Evolutionary conservation across 2,113 vertebrate genomes (phyloP).

Genomic region (Ceratotherium simum): DNA sequence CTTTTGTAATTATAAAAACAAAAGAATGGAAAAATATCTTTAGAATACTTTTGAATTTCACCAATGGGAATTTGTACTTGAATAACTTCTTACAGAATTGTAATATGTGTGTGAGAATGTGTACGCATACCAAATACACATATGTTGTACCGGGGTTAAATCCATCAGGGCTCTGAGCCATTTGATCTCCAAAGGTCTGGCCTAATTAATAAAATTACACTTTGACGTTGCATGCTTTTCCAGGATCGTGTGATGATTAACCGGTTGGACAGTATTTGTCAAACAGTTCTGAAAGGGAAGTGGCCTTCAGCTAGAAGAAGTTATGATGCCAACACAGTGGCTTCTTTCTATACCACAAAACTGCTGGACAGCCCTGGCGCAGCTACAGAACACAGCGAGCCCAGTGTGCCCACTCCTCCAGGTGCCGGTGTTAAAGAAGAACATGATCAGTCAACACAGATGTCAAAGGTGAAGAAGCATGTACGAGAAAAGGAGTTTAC

Average conservation of each 20-base stretch:
- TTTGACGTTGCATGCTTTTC: background rate
- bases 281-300: conserved; percentile 98
- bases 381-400: conserved; percentile 86
- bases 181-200: background rate
- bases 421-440: conserved; percentile 90
- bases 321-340: conserved; percentile 93
- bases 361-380: conserved; percentile 94
- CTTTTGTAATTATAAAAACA: background rate
- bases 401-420: conserved; percentile 84
- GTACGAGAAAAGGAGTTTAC: conserved; percentile 99
- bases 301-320: conserved; percentile 94
- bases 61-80: background rate
- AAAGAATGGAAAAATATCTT: background rate
- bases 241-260: conserved; percentile 99
- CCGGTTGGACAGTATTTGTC: conserved; percentile 98
- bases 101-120: background rate
- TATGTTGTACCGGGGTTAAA: background rate
- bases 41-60: conserved; percentile 31
- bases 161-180: background rate
- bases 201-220: background rate
- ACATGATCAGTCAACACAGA: conserved; percentile 94
- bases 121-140: background rate
- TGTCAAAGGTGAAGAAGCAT: conserved; percentile 99
- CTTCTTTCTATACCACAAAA: conserved; percentile 99
- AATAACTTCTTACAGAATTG: background rate